phyloP scores from a whole-genome alignment of 1,140 invertebrate genomes.

The Drosophila equinoxialis region DNA sequence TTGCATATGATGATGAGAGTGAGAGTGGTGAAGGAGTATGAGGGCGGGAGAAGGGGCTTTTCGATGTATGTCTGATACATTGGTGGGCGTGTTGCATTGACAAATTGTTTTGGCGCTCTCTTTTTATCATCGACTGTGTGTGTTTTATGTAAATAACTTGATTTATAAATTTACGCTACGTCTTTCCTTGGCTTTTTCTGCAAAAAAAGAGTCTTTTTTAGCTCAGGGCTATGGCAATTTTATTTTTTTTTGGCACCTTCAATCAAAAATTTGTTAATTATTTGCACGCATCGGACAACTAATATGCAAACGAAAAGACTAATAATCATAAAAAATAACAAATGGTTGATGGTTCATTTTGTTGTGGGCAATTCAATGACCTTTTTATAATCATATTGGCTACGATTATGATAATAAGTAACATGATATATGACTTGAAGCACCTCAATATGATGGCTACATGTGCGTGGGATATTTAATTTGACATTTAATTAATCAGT shows the following conservation, averaged over 20 bases:
- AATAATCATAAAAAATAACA: background rate
- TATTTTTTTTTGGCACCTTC: conserved; percentile 56
- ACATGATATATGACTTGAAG: conserved; percentile 31
- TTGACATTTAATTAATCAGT: conserved; percentile 12
- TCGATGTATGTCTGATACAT: conserved; percentile 4
- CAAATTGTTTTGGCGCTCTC: conserved; percentile 59
- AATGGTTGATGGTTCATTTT: background rate
- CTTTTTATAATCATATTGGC: conserved; percentile 40
- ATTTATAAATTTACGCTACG: conserved; percentile 20
- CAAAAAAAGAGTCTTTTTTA: conserved; percentile 42
- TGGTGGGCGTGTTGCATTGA: conserved; percentile 66
- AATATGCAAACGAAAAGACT: background rate
- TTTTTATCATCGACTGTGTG: conserved; percentile 41
- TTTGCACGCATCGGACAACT: conserved; percentile 35
- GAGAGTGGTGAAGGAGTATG: background rate
- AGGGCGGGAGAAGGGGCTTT: background rate
- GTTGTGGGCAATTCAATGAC: conserved; percentile 52
- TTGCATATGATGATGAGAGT: conserved; percentile 44
- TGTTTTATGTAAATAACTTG: conserved; percentile 64
- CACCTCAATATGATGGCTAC: background rate
- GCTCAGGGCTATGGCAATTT: conserved; percentile 64
- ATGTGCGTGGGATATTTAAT: conserved; percentile 5
- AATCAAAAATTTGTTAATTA: conserved; percentile 64
- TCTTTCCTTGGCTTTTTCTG: conserved; percentile 18
- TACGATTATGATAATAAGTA: conserved; percentile 17